Base-by-base conservation (phyloP, 2,888 invertebrate species). In the Chymomyza amoena region DNA sequence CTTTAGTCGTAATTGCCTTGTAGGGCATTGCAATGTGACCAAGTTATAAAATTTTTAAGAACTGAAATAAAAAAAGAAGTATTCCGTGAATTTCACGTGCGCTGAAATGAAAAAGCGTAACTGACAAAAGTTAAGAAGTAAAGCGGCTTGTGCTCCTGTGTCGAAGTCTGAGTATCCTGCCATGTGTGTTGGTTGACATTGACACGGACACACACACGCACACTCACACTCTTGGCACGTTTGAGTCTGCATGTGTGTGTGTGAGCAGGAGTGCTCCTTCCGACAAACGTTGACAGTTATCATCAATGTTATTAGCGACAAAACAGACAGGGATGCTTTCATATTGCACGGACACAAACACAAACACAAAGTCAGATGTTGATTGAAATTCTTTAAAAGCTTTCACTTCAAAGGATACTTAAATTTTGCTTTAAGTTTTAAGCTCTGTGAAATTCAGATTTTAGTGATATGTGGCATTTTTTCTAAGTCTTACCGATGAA, bases 101-200 rank as follows among this genome's bases (percentile, higher is more conserved):
- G 56, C 57, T 70, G 71, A 69, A 79, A 77, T 76, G 77, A 68
- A 86, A 79, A 84, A 68, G 72, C 64, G 69, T 68, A 66, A 65
- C 69, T 73, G 70, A 73, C 76, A 81, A 76, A 87, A 84, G 82
- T 83, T 79, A 81, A 87, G 87, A 84, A 84, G 76, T 72, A 87
- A 82, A 83, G 82, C 87, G 76, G 83, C 87, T 84, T 83, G 76
- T 70, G 76, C 60, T 56, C 50, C 60, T 45, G 13, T 13, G 0
- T 13, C 52, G 52, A 15, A n/a, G 16, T 18, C 9, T 32, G 52
- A 54, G 52, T 54, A 10, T 16, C 52, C 15, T 18, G 0, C 7
- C 16, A 10, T 16, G 7, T 18, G 18, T 18, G 7, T 18, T 7
- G 9, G 15, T 18, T 18, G 52, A 54, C 52, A 54, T 6, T n/a